Base-by-base conservation (phyloP, 1,140 invertebrate species). In the Pseudachorutes palmiensis region DNA sequence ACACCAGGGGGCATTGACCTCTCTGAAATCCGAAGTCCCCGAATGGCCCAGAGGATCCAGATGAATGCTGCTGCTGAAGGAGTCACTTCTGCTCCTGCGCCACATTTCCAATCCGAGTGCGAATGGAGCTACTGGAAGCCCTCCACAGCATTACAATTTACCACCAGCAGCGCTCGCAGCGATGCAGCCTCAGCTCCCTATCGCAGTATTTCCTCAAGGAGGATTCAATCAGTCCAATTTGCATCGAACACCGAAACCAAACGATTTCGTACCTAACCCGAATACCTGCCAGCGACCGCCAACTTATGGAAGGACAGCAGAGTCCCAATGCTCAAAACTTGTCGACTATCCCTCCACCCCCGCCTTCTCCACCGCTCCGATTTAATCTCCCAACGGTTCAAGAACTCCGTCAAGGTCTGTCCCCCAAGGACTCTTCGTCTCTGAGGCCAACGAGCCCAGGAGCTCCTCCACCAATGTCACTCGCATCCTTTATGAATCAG, bases 1-100 rank as follows among this genome's bases (percentile, higher is more conserved):
- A 94, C 92, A 19, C 92, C 92, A 1, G 90, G 90, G 16, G 92
- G 92, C 62, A 82, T 96, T 55, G 91, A 96, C 78, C 81, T 96
- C 29, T 91, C 89, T 0, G 90, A 95, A 78, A 93, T 95, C 41
- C 83, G 85, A 66, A 93, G 89, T 64, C 92, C 92, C 1, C 83
- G 91, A 70, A 94, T 96, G 89, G 88, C 89, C 16, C 83, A 90
- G 71, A 81, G 91, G 48, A 83, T 92, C 71, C 84, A 83, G 62
- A 80, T 84, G 66, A 85, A 85, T 76, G 74, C 83, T 73, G 70
- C 83, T 76, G 74, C 81, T 72, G 78, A 83, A 74, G 80, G 81
- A 69, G 73, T 84, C 69, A 76, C 75, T 70, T 79, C 77, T 77
- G 72, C 76, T 79, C 80, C 69, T 72, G 78, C 69, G 77, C 80